Evolutionary conservation across 2,113 vertebrate species (phyloP), one percentile per base, ranked within the genome.

Genomic region (Labeo catla): DNA sequence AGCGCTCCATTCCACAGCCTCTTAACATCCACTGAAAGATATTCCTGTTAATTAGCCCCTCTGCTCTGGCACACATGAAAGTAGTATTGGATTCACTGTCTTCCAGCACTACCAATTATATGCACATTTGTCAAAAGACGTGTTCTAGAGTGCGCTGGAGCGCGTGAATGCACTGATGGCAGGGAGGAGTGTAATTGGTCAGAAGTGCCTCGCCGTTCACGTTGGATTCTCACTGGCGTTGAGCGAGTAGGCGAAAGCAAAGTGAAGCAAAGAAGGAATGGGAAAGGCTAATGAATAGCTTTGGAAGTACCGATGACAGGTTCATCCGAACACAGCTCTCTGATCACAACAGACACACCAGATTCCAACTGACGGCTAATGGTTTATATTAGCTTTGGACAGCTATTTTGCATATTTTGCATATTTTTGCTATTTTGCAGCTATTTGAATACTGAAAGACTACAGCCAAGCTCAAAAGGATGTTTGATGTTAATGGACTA

Each of bases 31-130:
- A 81, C 39, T 87, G 84, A 92, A 87, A 81, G 89, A 90, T 89
- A 89, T 91, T 90, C 84, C 65, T 84, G 90, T 87, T 94, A 93
- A 94, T 93, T 94, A 90, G 83, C 89, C 28, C 23, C 74, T 73
- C 52, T 52, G 49, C 78, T 39, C 47, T 73, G 13, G 39, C 50
- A 16, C 61, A 74, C 76, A 81, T 72, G 57, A 81, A 88, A 73
- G 73, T 72, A 59, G 78, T 43, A 85, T 76, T 76, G 86, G 83
- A 89, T 91, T 83, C 28, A 50, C 88, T 84, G 84, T 89, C 86
- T 89, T 89, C 76, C 76, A 52, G 84, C 72, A 76, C 83, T 66
- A 78, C 87, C 91, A 92, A 92, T 93, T 92, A 91, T 80, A 91
- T 28, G 15, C 66, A 87, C 72, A 57, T 88, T 78, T 88, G 54